Evolutionary conservation across 2,113 vertebrate species (phyloP).

Genomic region (Nycticorax nycticorax): DNA sequence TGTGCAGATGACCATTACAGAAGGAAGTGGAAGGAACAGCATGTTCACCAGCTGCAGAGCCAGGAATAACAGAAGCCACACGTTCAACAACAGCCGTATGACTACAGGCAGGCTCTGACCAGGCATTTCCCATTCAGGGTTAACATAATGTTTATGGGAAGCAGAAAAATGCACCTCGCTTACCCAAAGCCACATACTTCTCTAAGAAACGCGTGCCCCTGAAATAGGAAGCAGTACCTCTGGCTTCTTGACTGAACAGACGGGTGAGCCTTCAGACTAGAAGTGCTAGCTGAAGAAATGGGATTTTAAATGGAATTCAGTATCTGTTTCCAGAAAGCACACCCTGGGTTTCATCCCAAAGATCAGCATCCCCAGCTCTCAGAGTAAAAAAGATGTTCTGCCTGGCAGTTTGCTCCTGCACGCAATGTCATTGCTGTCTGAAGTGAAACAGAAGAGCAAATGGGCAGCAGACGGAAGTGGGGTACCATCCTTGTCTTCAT

Average conservation of each 20-base stretch:
- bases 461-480: not conserved
- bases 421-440: not conserved
- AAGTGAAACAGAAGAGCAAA: not conserved
- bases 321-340: not conserved
- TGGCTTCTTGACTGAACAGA: not conserved
- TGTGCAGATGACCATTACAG: not conserved
- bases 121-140: constrained; percentile 3
- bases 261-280: not conserved
- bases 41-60: constrained; percentile 46
- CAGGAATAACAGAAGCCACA: constrained; percentile 65
- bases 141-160: constrained; percentile 16
- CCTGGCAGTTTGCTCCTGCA: not conserved
- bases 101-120: not conserved
- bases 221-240: not conserved
- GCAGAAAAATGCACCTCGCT: not conserved
- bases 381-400: not conserved
- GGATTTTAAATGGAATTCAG: not conserved
- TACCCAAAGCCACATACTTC: not conserved
- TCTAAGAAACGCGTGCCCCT: not conserved
- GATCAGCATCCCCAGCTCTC: not conserved
- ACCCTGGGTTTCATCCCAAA: not conserved
- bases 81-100: constrained; percentile 39
- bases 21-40: constrained; percentile 61
- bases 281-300: not conserved
- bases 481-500: not conserved